Percentiles rank a stretch among this genome's conserved stretches.
These are phyloP conservation scores for Micromussa lordhowensis DNA, from an alignment of 92 coral and sea anemone species.

Conservation along the genomic window DNA sequence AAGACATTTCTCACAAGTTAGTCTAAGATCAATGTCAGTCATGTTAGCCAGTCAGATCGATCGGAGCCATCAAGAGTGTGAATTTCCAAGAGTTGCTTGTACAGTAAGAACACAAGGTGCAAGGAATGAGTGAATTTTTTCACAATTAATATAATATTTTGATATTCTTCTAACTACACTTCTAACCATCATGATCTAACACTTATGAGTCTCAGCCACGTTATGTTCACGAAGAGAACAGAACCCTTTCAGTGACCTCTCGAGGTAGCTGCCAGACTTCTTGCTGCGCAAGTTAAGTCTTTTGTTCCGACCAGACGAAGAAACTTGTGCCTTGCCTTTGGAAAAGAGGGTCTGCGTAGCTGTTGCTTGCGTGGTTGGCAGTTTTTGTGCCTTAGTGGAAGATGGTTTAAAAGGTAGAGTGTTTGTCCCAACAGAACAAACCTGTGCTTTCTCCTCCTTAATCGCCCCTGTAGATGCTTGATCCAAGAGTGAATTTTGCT, in stretches of 20 bases:
- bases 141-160: not conserved
- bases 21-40: too few species aligned
- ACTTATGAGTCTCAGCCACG: slow-evolving; percentile 7
- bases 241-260: slow-evolving; percentile 31
- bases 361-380: not conserved
- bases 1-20: too few species aligned
- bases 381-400: not conserved
- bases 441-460: not conserved
- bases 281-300: slow-evolving; percentile 19
- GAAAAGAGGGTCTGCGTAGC: not conserved
- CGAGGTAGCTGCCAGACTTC: slow-evolving; percentile 28
- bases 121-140: too few species aligned
- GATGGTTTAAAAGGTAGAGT: slow-evolving; percentile 10
- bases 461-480: not conserved
- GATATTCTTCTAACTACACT: not conserved
- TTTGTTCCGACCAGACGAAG: slow-evolving; percentile 4
- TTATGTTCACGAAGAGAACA: slow-evolving; percentile 3
- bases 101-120: too few species aligned
- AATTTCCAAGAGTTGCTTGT: too few species aligned
- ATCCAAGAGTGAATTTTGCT: not conserved
- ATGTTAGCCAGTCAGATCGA: too few species aligned
- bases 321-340: not conserved
- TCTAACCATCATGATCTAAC: not conserved
- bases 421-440: slow-evolving; percentile 15
- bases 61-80: too few species aligned